Percentiles rank a stretch among this genome's conserved stretches.
Evolutionary conservation across 2,797 vertebrate genomes (phyloP).

Genomic region (Moxostoma hubbsi): DNA sequence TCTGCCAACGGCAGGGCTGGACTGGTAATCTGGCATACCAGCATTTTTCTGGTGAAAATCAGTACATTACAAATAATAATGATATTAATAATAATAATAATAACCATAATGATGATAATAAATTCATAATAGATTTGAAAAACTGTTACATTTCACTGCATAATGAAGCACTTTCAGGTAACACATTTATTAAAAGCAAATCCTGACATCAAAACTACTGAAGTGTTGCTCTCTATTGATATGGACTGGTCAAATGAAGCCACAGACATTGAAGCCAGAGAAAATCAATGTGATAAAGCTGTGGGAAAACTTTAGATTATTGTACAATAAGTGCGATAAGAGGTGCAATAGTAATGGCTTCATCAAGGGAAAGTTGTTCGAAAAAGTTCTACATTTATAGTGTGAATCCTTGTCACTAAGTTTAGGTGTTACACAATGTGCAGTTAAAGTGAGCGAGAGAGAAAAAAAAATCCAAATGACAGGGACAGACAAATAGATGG

Average conservation of each 20-base stretch:
- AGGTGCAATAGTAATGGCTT: conserved; percentile 1
- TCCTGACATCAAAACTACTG: no score
- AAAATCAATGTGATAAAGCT: neutral
- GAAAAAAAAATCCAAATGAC: neutral
- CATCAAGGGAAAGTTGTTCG: neutral
- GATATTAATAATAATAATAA: no score
- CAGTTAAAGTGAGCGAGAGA: neutral
- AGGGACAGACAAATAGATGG: neutral
- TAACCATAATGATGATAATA: no score
- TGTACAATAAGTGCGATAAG: neutral
- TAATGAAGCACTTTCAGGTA: no score
- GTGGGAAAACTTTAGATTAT: neutral
- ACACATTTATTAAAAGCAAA: no score
- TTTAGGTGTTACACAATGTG: conserved; percentile 30
- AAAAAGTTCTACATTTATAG: conserved; percentile 26
- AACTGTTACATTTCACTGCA: no score
- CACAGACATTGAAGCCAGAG: neutral
- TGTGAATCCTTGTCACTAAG: conserved; percentile 4
- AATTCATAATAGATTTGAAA: no score
- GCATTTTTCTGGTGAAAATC: no score
- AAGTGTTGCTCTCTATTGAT: no score
- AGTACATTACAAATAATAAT: no score
- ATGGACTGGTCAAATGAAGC: neutral
- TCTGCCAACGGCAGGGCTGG: no score
- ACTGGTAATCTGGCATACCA: no score